phyloP scores from a whole-genome alignment of 2,888 invertebrate species.

The Allacma fusca region DNA sequence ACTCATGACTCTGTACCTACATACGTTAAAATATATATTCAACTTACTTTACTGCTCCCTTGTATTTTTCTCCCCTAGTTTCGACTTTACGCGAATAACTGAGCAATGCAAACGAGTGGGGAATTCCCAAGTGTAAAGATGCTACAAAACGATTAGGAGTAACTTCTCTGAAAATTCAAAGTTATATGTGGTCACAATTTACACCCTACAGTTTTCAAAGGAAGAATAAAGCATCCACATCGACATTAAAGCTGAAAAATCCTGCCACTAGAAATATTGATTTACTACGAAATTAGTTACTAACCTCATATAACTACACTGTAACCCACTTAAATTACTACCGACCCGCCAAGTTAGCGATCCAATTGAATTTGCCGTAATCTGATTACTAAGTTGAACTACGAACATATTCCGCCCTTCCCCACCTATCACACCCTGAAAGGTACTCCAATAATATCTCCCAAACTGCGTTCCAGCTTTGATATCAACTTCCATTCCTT shows the following conservation, averaged over 20 bases:
- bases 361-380: slow-evolving; percentile 87
- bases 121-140: slow-evolving; percentile 81
- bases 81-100: slow-evolving; percentile 72
- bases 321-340: slow-evolving; percentile 73
- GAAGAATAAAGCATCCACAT: too few species aligned
- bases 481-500: slow-evolving; percentile 79
- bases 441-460: slow-evolving; percentile 75
- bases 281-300: background rate
- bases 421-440: slow-evolving; percentile 70
- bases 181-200: background rate
- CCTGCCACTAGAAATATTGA: too few species aligned
- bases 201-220: too few species aligned
- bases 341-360: slow-evolving; percentile 84
- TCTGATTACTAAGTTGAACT: slow-evolving; percentile 74
- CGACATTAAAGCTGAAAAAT: too few species aligned
- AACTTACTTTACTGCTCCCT: slow-evolving; percentile 37
- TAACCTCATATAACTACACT: slow-evolving; percentile 77
- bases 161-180: slow-evolving; percentile 48
- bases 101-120: slow-evolving; percentile 77
- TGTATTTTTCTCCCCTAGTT: slow-evolving; percentile 75
- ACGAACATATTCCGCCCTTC: slow-evolving; percentile 31
- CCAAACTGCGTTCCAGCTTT: slow-evolving; percentile 81
- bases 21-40: too few species aligned
- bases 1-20: too few species aligned
- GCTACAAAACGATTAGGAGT: slow-evolving; percentile 69